Evolutionary conservation across 2,797 vertebrate genomes (phyloP).

Genomic region (Nasua narica): DNA sequence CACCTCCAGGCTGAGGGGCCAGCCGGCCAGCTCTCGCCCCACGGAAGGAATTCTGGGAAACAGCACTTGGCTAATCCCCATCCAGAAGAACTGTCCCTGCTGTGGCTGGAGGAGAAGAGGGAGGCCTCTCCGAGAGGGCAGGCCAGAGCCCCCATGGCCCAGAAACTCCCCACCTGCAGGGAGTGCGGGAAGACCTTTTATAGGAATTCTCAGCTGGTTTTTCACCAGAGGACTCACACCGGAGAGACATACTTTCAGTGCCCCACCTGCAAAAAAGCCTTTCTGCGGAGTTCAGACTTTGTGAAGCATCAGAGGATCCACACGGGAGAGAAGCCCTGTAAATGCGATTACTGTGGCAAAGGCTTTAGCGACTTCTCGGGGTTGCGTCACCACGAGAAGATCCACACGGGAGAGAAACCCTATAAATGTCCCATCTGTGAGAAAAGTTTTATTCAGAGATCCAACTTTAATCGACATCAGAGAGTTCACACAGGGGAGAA

Average conservation of each 20-base stretch:
- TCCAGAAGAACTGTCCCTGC: not conserved
- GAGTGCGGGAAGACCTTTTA: slow-evolving; percentile 79
- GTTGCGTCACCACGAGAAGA: slow-evolving; percentile 76
- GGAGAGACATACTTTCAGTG: slow-evolving; percentile 76
- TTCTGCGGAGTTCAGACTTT: slow-evolving; percentile 73
- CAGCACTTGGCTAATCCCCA: not conserved
- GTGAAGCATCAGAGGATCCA: slow-evolving; percentile 72
- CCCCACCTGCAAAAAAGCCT: slow-evolving; percentile 71
- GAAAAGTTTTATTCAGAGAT: slow-evolving; percentile 79
- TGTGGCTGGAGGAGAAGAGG: slow-evolving; percentile 61
- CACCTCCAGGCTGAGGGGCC: not conserved
- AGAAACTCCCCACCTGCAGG: slow-evolving; percentile 69
- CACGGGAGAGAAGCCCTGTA: slow-evolving; percentile 77
- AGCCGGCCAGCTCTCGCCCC: not conserved
- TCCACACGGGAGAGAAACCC: slow-evolving; percentile 78
- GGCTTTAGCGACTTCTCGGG: slow-evolving; percentile 79
- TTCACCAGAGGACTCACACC: slow-evolving; percentile 77
- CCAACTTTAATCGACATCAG: slow-evolving; percentile 78
- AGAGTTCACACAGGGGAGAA: slow-evolving; percentile 80
- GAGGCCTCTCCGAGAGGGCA: slow-evolving; percentile 52
- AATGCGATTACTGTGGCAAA: slow-evolving; percentile 77
- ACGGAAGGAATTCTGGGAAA: slow-evolving; percentile 42
- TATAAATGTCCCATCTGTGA: slow-evolving; percentile 76
- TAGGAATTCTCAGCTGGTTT: slow-evolving; percentile 72
- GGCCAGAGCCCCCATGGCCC: slow-evolving; percentile 62